Evolutionary conservation across 2,797 vertebrate genomes (phyloP).

Genomic region (Clarias platycephalus): DNA sequence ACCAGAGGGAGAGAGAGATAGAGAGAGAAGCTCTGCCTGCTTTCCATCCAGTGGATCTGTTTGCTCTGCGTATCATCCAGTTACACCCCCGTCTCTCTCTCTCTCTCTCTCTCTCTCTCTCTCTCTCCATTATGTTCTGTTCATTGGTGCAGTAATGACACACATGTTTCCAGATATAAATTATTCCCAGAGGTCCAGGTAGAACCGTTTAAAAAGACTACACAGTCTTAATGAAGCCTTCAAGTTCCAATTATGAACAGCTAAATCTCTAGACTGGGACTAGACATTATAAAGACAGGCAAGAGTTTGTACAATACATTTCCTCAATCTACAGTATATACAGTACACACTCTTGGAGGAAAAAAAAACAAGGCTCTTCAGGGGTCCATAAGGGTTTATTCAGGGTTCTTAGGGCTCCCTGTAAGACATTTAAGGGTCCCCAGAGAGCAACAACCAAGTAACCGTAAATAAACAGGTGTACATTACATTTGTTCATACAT

Average conservation of each 20-base stretch:
- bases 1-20: neutral
- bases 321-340: neutral
- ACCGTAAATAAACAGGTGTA: no score
- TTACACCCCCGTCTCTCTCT: neutral
- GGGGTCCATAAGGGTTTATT: neutral
- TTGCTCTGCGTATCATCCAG: slow-evolving; percentile 17
- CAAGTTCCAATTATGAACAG: neutral
- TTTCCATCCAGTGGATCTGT: slow-evolving; percentile 9
- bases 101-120: neutral
- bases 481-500: neutral
- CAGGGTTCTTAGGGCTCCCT: neutral
- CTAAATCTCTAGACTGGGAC: neutral
- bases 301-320: neutral
- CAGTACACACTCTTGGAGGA: neutral
- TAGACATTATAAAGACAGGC: neutral
- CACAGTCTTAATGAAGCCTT: neutral
- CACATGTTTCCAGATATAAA: neutral
- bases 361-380: neutral
- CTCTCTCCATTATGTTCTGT: neutral
- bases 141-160: neutral
- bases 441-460: neutral
- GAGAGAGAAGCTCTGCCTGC: slow-evolving; percentile 3
- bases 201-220: neutral
- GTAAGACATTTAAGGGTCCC: neutral
- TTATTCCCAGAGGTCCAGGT: neutral